Conservation (phyloP, 2,797 vertebrate genomes). For the Siniperca obscura region DNA sequence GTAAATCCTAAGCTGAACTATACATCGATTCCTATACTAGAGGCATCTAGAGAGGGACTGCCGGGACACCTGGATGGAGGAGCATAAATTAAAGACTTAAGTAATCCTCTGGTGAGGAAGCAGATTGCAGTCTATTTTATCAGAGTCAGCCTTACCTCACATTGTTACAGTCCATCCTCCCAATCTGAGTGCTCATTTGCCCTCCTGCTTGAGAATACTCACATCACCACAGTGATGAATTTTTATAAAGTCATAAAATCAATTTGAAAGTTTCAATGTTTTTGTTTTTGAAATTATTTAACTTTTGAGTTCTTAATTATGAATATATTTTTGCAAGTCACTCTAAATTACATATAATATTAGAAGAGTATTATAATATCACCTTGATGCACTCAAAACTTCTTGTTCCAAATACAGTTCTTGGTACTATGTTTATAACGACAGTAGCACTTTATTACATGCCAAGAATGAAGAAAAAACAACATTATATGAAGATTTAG, state of each 20-base stretch:
- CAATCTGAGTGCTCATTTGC: not conserved
- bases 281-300: not conserved
- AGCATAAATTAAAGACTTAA: not conserved
- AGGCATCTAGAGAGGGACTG: not conserved
- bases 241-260: not conserved
- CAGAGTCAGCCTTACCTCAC: not conserved
- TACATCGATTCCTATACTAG: not conserved
- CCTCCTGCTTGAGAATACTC: not conserved
- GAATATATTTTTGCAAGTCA: not conserved
- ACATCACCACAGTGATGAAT: not conserved
- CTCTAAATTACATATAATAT: not conserved
- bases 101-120: slow-evolving; percentile 1
- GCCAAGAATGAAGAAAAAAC: slow-evolving; percentile 7
- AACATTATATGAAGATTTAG: slow-evolving; percentile 39
- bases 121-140: not conserved
- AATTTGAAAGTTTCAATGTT: not conserved
- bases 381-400: not conserved
- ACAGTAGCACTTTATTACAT: slow-evolving; percentile 11
- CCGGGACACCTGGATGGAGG: not conserved
- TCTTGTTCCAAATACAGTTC: not conserved
- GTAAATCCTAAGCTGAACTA: not conserved
- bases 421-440: not conserved
- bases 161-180: not conserved
- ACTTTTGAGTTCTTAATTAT: not conserved
- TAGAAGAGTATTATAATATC: not conserved